phyloP scores from a whole-genome alignment of 2,113 vertebrate species.

The Pristiophorus japonicus region DNA sequence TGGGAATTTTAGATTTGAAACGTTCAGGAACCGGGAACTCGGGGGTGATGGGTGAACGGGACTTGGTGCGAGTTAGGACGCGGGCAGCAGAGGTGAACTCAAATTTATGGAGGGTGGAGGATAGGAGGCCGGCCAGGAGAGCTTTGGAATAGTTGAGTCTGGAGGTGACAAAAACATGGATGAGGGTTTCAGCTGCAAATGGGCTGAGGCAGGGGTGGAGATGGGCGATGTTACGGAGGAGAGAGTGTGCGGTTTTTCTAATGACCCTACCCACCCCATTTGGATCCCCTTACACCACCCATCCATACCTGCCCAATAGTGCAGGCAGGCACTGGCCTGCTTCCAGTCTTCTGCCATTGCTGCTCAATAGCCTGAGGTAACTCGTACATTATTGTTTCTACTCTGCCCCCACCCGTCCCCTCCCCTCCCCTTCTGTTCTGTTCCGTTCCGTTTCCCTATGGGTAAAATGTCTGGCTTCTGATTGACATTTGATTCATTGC shows the following conservation, averaged over 20 bases:
- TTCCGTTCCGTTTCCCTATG: too few relatives aligned
- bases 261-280: neutral
- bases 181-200: neutral
- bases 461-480: neutral
- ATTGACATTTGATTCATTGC: neutral
- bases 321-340: neutral
- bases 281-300: neutral
- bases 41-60: neutral
- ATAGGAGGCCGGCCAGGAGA: neutral
- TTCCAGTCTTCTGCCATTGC: neutral
- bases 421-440: too few relatives aligned
- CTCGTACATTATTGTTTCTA: neutral
- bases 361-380: neutral
- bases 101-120: neutral
- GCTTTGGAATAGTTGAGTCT: neutral
- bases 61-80: neutral
- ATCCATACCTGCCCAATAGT: neutral
- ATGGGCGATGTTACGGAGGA: neutral
- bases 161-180: neutral
- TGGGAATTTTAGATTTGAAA: too few relatives aligned
- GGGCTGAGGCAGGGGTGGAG: neutral
- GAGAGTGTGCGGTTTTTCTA: neutral
- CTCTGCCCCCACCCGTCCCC: neutral
- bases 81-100: neutral
- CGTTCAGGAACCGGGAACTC: too few relatives aligned